Percentiles rank a stretch among this genome's conserved stretches.
phyloP scores from a whole-genome alignment of 2,113 vertebrate genomes.

The Ahaetulla prasina region DNA sequence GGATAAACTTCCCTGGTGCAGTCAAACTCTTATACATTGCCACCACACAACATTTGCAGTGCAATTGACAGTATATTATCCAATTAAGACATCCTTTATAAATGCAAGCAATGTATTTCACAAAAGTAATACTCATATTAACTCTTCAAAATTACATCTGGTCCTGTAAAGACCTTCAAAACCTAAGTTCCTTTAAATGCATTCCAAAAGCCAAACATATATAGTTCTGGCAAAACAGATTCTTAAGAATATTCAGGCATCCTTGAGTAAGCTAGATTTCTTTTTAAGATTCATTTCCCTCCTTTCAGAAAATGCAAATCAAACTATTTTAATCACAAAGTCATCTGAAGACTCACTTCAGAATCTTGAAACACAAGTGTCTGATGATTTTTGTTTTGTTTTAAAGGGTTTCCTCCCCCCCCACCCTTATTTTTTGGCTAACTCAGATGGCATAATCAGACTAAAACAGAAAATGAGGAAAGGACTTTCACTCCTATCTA shows the following conservation, averaged over 20 bases:
- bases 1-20: not conserved
- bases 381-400: constrained; percentile 3
- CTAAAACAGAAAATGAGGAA: constrained; percentile 30
- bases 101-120: not conserved
- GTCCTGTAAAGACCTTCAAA: constrained; percentile 2
- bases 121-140: not conserved
- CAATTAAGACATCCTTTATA: not conserved
- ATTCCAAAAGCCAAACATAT: not conserved
- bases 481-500: constrained; percentile 21
- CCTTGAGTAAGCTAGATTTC: not conserved
- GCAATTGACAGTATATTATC: not conserved
- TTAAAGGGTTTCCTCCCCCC: not conserved
- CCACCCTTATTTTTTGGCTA: not conserved
- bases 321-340: constrained; percentile 49
- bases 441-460: constrained; percentile 36
- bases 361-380: constrained; percentile 29
- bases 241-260: constrained; percentile 9
- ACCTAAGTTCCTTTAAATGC: not conserved
- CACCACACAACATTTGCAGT: not conserved
- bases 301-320: constrained; percentile 41
- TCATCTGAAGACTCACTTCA: constrained; percentile 7
- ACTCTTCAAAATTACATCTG: not conserved
- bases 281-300: constrained; percentile 23
- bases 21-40: not conserved
- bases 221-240: not conserved